These are phyloP conservation scores for Leucophora obtusa DNA, from an alignment of 2,888 invertebrate species.

Conservation along the genomic window DNA sequence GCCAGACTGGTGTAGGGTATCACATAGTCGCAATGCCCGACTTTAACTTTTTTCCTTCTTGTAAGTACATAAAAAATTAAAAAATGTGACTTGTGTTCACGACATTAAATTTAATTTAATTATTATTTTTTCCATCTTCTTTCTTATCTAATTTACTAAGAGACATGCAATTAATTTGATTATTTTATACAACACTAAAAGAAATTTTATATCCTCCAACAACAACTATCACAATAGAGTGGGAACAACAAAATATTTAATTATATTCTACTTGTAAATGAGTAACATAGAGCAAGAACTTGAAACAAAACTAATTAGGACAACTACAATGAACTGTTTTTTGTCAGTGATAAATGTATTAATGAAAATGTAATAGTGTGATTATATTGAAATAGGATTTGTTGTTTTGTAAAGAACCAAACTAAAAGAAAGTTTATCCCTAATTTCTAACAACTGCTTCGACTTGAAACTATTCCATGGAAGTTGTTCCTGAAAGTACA, in stretches of 20 bases:
- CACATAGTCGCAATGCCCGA: no score
- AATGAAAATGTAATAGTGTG: constrained; percentile 47
- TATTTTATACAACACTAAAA: constrained; percentile 40
- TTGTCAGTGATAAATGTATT: constrained; percentile 49
- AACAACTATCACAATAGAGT: neutral
- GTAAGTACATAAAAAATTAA: neutral
- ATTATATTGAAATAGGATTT: constrained; percentile 7
- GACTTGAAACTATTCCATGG: no score
- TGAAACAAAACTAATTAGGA: neutral
- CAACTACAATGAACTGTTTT: neutral
- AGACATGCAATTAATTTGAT: constrained; percentile 56
- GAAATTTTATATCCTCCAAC: constrained; percentile 8
- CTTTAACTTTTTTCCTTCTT: neutral
- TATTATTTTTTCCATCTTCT: neutral
- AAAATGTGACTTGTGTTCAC: neutral
- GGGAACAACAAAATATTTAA: constrained; percentile 54
- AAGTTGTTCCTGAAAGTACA: no score
- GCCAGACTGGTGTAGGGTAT: no score
- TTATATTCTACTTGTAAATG: constrained; percentile 41
- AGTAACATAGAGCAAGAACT: constrained; percentile 9
- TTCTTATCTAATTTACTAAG: constrained; percentile 4
- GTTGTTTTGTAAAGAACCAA: neutral
- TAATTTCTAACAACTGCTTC: no score
- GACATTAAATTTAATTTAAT: constrained; percentile 31
- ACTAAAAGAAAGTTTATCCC: no score